Evolutionary conservation across 64 coral and sea anemone species (phyloP), one percentile per base, ranked within the genome.

Genomic region (Trachythela sp.): DNA sequence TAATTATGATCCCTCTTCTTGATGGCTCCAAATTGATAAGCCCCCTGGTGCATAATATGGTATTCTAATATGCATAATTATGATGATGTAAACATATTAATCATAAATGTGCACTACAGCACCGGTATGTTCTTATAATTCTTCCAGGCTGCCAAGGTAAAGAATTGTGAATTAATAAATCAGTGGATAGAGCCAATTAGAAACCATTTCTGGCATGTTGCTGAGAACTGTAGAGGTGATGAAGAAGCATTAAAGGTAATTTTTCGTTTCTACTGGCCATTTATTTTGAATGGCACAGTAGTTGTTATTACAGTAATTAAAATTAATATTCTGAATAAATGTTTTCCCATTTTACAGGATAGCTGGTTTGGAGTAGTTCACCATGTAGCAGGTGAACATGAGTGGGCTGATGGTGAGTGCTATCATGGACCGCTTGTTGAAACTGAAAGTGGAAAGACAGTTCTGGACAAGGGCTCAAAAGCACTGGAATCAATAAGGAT

Each of bases 161-260:
- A 92, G 35, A 35, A 71, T 7, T 92, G 91, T 70, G 91, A 89
- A 2, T 59, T 72, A 10, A 50, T 76, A 36, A 83, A 43, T 29
- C 80, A 85, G 45, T 89, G 92, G 92, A 76, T 89, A 89, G 39
- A n/a, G n/a, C 60, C 48, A 6, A 54, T 92, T 17, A n/a, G 83
- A 40, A 92, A 92, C 31, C 91, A 89, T 20, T 92, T 92, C 45
- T 89, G 91, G 87, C 87, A 92, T 67, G 68, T 52, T 38, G 84
- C 77, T 17, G 9, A 92, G 32, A 71, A 76, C n/a, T 92, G 87
- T 86, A 40, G 40, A 17, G 31, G 22, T 17, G 34, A 89, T 89
- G 77, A 52, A 2, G 18, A 89, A 17, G 89, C 84, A 15, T 39
- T 92, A 22, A 92, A 86, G 83, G 91, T 92, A 40, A 37, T 75